Evolutionary conservation across 2,888 invertebrate genomes (phyloP).

Genomic region (Trissolcus japonicus): DNA sequence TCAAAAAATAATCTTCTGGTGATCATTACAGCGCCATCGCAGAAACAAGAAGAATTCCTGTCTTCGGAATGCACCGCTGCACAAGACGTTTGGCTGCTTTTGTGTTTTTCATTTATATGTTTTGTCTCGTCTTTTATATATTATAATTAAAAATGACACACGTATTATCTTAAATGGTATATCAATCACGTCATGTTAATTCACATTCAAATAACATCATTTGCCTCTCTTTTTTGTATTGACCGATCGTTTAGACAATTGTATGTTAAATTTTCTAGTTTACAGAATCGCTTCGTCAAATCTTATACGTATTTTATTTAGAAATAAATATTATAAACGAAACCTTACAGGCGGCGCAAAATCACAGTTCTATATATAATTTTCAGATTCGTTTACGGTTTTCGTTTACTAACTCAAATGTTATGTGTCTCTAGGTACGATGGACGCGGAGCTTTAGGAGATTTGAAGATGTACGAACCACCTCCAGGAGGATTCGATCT

Average conservation of each 20-base stretch:
- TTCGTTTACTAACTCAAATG: slow-evolving; percentile 61
- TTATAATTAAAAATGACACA: slow-evolving; percentile 38
- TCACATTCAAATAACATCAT: slow-evolving; percentile 23
- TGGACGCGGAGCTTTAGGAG: slow-evolving; percentile 93
- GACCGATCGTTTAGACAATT: background rate
- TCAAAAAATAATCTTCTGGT: slow-evolving; percentile 41
- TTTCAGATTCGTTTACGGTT: slow-evolving; percentile 11
- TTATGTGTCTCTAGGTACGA: slow-evolving; percentile 86
- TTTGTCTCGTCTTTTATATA: slow-evolving; percentile 17
- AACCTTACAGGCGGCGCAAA: slow-evolving; percentile 64
- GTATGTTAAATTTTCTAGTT: slow-evolving; percentile 58
- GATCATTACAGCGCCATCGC: slow-evolving; percentile 50
- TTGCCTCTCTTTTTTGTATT: slow-evolving; percentile 25
- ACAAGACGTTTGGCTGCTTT: slow-evolving; percentile 39
- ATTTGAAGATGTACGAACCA: slow-evolving; percentile 88
- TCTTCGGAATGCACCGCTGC: slow-evolving; percentile 43
- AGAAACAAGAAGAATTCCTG: slow-evolving; percentile 30
- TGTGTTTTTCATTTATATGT: slow-evolving; percentile 42
- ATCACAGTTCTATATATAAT: background rate
- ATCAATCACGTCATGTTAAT: slow-evolving; percentile 4
- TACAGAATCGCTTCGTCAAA: slow-evolving; percentile 63
- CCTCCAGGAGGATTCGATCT: slow-evolving; percentile 84
- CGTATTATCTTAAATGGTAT: slow-evolving; percentile 59
- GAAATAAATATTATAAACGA: slow-evolving; percentile 56
- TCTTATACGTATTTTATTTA: background rate